Conservation (phyloP, 2,888 invertebrate genomes). For the Scaptomyza parva region DNA sequence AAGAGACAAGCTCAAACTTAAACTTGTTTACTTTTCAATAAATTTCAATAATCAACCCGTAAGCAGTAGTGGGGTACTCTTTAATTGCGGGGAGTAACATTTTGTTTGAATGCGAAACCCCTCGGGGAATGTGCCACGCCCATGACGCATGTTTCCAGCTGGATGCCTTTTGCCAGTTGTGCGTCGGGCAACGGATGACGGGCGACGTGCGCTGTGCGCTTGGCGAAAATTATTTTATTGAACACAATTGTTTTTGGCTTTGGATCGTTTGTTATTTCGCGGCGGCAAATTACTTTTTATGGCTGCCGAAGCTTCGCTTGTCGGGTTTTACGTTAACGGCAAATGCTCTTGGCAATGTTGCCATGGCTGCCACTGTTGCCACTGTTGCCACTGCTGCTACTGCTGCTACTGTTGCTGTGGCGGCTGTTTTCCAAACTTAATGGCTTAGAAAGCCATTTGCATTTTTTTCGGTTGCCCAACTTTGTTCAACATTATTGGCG, state of each 20-base stretch:
- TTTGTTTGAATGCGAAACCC: neutral
- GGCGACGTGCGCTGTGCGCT: slow-evolving; percentile 1
- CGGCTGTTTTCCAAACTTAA: slow-evolving; percentile 77
- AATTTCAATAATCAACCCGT: slow-evolving; percentile 11
- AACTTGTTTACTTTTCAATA: slow-evolving; percentile 3
- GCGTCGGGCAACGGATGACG: too few relatives aligned
- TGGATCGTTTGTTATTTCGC: slow-evolving; percentile 76
- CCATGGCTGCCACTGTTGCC: slow-evolving; percentile 12
- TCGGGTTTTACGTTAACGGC: slow-evolving; percentile 29
- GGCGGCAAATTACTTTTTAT: slow-evolving; percentile 77
- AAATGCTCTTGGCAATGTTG: slow-evolving; percentile 16
- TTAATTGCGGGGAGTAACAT: slow-evolving; percentile 24
- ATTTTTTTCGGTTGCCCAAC: slow-evolving; percentile 72
- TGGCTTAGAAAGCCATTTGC: slow-evolving; percentile 82
- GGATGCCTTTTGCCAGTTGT: slow-evolving; percentile 44
- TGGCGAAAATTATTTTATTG: slow-evolving; percentile 79
- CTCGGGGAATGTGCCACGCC: slow-evolving; percentile 18
- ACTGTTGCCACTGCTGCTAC: slow-evolving; percentile 12
- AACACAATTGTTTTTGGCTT: slow-evolving; percentile 77
- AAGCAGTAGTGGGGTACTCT: slow-evolving; percentile 8
- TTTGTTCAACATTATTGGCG: slow-evolving; percentile 71
- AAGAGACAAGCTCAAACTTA: neutral
- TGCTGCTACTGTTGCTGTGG: slow-evolving; percentile 38
- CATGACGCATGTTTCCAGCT: slow-evolving; percentile 49
- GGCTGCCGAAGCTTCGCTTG: slow-evolving; percentile 55